Conservation (phyloP, 2,113 vertebrate genomes). For the Tylochromis polylepis region DNA sequence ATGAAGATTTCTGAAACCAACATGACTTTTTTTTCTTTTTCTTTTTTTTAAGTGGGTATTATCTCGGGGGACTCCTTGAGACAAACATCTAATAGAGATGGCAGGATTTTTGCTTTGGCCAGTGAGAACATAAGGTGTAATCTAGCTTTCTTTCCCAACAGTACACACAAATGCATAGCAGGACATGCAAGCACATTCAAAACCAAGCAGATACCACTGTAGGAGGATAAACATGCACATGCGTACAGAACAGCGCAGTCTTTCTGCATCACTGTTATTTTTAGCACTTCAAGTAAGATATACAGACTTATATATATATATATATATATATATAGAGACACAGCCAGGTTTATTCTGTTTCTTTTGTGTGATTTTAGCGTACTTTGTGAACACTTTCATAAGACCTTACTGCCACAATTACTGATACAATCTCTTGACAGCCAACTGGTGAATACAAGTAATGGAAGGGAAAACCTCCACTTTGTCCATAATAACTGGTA, state of each 20-base stretch:
- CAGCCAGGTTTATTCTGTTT: not conserved
- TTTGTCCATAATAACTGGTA: not conserved
- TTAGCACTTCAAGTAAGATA: not conserved
- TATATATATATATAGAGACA: too few species aligned
- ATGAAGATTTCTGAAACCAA: not conserved
- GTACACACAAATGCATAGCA: conserved; percentile 71
- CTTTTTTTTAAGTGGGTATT: not conserved
- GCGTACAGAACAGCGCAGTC: conserved; percentile 78
- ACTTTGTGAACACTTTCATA: conserved; percentile 9
- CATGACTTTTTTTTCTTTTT: not conserved
- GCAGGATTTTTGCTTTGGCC: conserved; percentile 56
- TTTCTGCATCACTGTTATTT: conserved; percentile 79
- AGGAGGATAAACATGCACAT: conserved; percentile 59
- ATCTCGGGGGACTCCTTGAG: conserved; percentile 52
- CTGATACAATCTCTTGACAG: not conserved
- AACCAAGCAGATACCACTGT: conserved; percentile 54
- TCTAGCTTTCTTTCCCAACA: conserved; percentile 77
- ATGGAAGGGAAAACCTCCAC: not conserved
- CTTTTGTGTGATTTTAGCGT: not conserved
- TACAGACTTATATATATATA: too few species aligned
- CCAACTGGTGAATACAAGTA: not conserved
- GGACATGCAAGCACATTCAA: conserved; percentile 75
- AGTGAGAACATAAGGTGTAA: conserved; percentile 76
- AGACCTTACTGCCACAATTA: not conserved
- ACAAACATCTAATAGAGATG: conserved; percentile 68